A percentile compares a stretch with the other conserved stretches of the same genome.
Conservation (phyloP, 1,140 invertebrate genomes). For the Rhagoletis zephyria region DNA sequence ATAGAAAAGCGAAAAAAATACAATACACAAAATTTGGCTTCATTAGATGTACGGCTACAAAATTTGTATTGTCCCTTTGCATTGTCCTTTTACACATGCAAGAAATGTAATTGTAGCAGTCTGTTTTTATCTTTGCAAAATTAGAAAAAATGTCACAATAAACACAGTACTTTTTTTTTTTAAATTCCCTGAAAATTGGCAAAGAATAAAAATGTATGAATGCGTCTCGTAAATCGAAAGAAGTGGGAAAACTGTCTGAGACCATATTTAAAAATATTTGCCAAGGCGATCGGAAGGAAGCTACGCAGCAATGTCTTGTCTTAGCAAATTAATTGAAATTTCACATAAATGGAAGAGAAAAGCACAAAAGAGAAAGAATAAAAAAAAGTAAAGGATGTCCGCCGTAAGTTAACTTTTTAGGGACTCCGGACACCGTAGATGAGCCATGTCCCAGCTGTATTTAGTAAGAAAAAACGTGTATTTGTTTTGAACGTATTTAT, state of each 20-base stretch:
- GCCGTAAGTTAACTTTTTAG: conserved; percentile 1
- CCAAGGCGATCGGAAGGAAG: conserved; percentile 34
- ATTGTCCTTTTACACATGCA: conserved; percentile 37
- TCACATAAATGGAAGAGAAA: conserved; percentile 20
- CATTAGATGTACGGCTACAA: conserved; percentile 19
- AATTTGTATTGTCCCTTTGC: background rate
- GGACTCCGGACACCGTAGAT: background rate
- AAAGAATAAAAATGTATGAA: background rate
- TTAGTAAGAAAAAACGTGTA: background rate
- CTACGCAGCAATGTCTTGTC: conserved; percentile 22
- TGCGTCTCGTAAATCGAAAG: background rate
- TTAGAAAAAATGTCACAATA: conserved; percentile 45
- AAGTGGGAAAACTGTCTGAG: conserved; percentile 41
- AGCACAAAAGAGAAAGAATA: background rate
- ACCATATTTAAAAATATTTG: conserved; percentile 26
- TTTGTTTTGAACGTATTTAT: conserved; percentile 32
- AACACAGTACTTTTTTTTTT: background rate
- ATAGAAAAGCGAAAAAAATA: background rate
- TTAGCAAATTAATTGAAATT: conserved; percentile 52
- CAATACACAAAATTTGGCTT: background rate
- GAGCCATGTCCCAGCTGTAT: background rate
- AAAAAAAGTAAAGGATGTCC: conserved; percentile 23
- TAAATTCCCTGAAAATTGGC: background rate
- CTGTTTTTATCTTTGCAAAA: conserved; percentile 33
- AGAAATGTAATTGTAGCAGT: conserved; percentile 28